Percentiles rank a stretch among this genome's conserved stretches.
phyloP scores from a whole-genome alignment of 2,797 vertebrate genomes.

The Xenopus petersii region DNA sequence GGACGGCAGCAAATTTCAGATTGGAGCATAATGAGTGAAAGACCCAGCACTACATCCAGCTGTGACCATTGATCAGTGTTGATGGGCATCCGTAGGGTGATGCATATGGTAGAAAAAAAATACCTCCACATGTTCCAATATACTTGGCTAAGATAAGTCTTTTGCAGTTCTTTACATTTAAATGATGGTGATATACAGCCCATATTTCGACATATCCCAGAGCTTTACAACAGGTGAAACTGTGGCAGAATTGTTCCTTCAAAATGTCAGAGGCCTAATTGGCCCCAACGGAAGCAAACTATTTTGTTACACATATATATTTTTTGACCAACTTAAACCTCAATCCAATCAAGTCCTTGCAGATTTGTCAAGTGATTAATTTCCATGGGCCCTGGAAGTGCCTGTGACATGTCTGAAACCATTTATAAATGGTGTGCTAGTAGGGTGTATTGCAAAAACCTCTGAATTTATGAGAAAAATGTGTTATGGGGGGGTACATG shows the following conservation, averaged over 20 bases:
- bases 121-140: constrained; percentile 29
- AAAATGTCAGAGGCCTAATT: constrained; percentile 27
- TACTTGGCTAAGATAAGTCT: constrained; percentile 21
- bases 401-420: constrained; percentile 23
- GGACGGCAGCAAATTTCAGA: constrained; percentile 35
- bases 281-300: constrained; percentile 40
- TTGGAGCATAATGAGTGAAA: constrained; percentile 38
- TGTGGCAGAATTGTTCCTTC: background rate
- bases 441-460: constrained; percentile 10
- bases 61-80: constrained; percentile 43
- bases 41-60: constrained; percentile 30
- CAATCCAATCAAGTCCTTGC: constrained; percentile 15
- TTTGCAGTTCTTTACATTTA: constrained; percentile 2
- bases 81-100: constrained; percentile 39
- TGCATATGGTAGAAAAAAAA: constrained; percentile 34
- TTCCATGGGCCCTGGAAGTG: constrained; percentile 9
- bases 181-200: constrained; percentile 19
- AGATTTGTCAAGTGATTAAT: constrained; percentile 16
- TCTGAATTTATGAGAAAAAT: no score
- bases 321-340: constrained; percentile 23
- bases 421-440: constrained; percentile 9
- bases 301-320: constrained; percentile 36
- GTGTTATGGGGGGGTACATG: no score
- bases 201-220: background rate
- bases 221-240: constrained; percentile 28